phyloP scores from a whole-genome alignment of 2,888 invertebrate genomes.

The Fragum sueziense region DNA sequence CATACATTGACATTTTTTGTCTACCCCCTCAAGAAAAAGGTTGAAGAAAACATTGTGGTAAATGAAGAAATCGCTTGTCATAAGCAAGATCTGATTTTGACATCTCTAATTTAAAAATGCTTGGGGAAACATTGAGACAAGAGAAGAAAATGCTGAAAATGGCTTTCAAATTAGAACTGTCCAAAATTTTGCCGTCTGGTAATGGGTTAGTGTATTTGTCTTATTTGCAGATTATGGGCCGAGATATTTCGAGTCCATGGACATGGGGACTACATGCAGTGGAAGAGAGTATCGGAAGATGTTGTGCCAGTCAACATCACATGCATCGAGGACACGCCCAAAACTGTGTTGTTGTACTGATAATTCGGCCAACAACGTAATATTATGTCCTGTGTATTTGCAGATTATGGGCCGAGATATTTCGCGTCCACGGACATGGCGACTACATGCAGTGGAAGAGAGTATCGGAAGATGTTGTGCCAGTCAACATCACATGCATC shows the following conservation, averaged over 20 bases:
- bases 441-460: slow-evolving; percentile 90
- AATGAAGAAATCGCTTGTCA: not conserved
- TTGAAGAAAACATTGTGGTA: not conserved
- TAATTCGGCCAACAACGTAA: too few species aligned
- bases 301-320: slow-evolving; percentile 99
- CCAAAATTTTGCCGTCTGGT: too few species aligned
- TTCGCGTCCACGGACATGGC: slow-evolving; percentile 96
- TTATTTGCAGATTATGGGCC: slow-evolving; percentile 91
- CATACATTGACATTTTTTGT: too few species aligned
- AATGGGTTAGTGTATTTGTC: not conserved
- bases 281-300: slow-evolving; percentile 99
- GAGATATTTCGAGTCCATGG: slow-evolving; percentile 99
- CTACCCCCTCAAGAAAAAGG: too few species aligned
- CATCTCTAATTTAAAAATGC: too few species aligned
- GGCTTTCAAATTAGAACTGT: too few species aligned
- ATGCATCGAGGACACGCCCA: slow-evolving; percentile 97
- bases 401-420: slow-evolving; percentile 98
- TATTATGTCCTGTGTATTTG: slow-evolving; percentile 27
- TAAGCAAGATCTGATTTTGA: not conserved
- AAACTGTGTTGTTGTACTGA: slow-evolving; percentile 98
- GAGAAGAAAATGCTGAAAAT: too few species aligned
- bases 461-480: slow-evolving; percentile 98
- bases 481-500: slow-evolving; percentile 98
- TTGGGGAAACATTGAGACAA: too few species aligned
- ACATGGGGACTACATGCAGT: slow-evolving; percentile 86